Evolutionary conservation across 2,888 invertebrate species (phyloP).

Genomic region (Agriopis leucophaearia): DNA sequence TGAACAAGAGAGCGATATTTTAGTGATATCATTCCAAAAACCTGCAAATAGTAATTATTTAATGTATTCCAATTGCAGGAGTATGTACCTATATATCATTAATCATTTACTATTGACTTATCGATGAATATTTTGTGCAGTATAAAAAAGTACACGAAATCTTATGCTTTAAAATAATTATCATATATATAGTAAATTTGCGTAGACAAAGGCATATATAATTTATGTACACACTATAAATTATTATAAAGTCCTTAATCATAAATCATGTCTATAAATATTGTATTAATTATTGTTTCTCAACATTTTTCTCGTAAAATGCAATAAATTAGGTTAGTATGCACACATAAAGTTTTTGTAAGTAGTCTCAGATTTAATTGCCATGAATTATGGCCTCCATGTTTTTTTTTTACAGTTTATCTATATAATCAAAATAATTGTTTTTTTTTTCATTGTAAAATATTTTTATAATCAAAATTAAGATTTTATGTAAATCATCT

Average conservation of each 20-base stretch:
- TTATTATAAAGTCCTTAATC: not conserved
- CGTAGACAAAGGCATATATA: not conserved
- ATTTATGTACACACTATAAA: slow-evolving; percentile 10
- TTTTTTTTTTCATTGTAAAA: not conserved
- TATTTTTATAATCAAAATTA: not conserved
- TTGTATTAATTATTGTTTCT: not conserved
- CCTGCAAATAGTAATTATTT: not conserved
- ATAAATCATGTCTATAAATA: slow-evolving; percentile 1
- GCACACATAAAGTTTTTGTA: not conserved
- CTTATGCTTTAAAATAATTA: not conserved
- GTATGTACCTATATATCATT: not conserved
- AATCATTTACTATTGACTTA: slow-evolving; percentile 12
- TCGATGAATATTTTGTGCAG: slow-evolving; percentile 40
- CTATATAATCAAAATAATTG: not conserved
- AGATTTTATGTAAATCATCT: too few species aligned
- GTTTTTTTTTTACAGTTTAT: not conserved
- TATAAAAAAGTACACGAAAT: slow-evolving; percentile 44
- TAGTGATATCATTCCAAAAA: too few species aligned
- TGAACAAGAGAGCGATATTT: too few species aligned
- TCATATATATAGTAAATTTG: not conserved
- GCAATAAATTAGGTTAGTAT: not conserved
- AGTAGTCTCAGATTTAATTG: not conserved
- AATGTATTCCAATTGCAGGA: too few species aligned
- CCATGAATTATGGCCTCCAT: not conserved
- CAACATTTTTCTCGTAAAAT: not conserved